Conservation (phyloP, 2,888 invertebrate genomes). For the Steinernema carpocapsae region DNA sequence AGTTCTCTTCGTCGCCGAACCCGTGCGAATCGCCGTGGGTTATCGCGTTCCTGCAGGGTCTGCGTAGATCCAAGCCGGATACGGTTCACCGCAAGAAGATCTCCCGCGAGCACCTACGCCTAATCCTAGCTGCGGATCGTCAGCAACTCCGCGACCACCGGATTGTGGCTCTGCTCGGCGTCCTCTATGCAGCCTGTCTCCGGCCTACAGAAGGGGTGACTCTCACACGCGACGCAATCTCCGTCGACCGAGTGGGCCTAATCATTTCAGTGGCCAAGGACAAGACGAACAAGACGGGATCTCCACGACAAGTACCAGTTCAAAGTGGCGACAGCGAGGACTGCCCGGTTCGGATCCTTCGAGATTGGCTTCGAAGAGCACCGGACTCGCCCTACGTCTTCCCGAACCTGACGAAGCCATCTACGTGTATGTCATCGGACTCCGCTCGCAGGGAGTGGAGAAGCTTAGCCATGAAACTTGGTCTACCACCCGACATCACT, state of each 20-base stretch:
- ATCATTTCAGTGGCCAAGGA: not conserved
- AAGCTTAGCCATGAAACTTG: not conserved
- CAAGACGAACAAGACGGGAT: not conserved
- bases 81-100: not conserved
- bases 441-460: not conserved
- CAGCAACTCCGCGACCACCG: not conserved
- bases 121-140: not conserved
- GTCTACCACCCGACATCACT: not conserved
- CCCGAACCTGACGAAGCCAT: not conserved
- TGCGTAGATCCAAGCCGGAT: not conserved
- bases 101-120: not conserved
- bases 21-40: not conserved
- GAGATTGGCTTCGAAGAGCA: not conserved
- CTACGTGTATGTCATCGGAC: not conserved
- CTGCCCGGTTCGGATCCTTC: not conserved
- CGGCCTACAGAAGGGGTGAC: not conserved
- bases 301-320: not conserved
- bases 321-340: not conserved
- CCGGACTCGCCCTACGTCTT: not conserved
- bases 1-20: not conserved
- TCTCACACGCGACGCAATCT: not conserved
- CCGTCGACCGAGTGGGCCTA: too few relatives aligned
- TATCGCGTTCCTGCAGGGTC: not conserved
- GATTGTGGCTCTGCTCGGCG: not conserved
- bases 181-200: not conserved